Evolutionary conservation across 2,888 invertebrate genomes (phyloP), one percentile per base, ranked within the genome.

Genomic region (Scaptomyza flava): DNA sequence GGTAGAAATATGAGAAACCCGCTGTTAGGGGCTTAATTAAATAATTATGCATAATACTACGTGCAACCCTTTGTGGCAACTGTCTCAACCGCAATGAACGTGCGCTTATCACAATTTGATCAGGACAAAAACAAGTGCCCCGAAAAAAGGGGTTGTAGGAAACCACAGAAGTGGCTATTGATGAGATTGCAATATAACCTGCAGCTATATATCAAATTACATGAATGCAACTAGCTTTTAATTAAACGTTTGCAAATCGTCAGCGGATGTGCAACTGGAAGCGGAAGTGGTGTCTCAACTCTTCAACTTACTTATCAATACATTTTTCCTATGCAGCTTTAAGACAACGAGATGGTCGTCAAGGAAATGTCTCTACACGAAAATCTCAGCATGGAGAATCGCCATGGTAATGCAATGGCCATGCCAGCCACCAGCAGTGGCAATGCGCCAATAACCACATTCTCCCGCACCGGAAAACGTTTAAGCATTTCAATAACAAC

Each of bases 401-500:
- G 87, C 0, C 69, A 73, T 30, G 62, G 61, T 31, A 71, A 80
- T 34, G 34, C 67, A 2, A 34, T 46, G 20, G 14, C 63, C 4
- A 42, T 47, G 31, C 42, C 70, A 0, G 42, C 70, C 6, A 48
- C 60, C 36, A 54, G 51, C 38, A 67, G 45, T 5, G 56, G 58
- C 7, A 54, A 66, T 50, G 51, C 69, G 9, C 57, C 73, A 17
- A 67, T 67, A 41, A 67, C 76, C 7, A 65, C 68, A 17, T 88
- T 90, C 60, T 87, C 90, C 3, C 51, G 78, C 9, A 38, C 42
- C 14, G 70, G 82, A n/a, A 86, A 89, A 31, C 95, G 95, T 27
- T 93, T 95, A 76, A 94, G 94, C 84, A 91, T 96, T 54, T 95
- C 95, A 27, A 94, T 94, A 77, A 94, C 94, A 67, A 93, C 95